These are phyloP conservation scores for Sminthurinus aureus DNA, from an alignment of 2,888 invertebrate genomes.

Conservation along the genomic window DNA sequence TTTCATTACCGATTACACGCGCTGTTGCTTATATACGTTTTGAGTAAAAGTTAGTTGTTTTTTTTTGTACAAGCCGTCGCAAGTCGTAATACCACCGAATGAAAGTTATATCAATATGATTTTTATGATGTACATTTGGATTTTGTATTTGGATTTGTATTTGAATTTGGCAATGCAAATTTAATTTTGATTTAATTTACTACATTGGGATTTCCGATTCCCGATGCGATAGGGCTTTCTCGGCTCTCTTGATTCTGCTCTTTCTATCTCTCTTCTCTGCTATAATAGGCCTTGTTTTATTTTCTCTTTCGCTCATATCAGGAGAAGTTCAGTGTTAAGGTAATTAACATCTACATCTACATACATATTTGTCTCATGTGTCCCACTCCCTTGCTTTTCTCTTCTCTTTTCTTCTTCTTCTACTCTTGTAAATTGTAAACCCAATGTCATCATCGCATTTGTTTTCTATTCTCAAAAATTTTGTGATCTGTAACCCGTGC, in stretches of 20 bases:
- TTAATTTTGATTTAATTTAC: neutral
- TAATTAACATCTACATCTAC: slow-evolving; percentile 61
- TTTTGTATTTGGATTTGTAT: too few species aligned
- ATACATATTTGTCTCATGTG: slow-evolving; percentile 37
- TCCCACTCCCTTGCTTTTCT: slow-evolving; percentile 1
- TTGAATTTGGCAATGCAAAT: too few species aligned
- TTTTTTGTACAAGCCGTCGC: too few species aligned
- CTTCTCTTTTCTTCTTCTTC: neutral
- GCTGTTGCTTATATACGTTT: neutral
- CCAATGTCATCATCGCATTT: neutral
- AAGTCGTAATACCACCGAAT: too few species aligned
- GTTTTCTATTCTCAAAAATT: neutral
- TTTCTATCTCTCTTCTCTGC: slow-evolving; percentile 41
- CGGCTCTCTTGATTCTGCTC: slow-evolving; percentile 50
- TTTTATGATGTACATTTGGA: too few species aligned
- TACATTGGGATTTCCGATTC: neutral
- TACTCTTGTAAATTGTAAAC: neutral
- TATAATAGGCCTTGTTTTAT: slow-evolving; percentile 57
- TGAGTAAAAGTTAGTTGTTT: neutral
- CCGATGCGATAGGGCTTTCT: slow-evolving; percentile 7
- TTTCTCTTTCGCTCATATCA: slow-evolving; percentile 62
- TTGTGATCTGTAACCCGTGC: too few species aligned
- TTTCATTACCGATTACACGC: neutral
- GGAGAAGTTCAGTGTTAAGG: slow-evolving; percentile 65
- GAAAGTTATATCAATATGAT: too few species aligned